Base-by-base conservation (phyloP, 2,797 vertebrate genomes). In the Cirrhinus molitorella region DNA sequence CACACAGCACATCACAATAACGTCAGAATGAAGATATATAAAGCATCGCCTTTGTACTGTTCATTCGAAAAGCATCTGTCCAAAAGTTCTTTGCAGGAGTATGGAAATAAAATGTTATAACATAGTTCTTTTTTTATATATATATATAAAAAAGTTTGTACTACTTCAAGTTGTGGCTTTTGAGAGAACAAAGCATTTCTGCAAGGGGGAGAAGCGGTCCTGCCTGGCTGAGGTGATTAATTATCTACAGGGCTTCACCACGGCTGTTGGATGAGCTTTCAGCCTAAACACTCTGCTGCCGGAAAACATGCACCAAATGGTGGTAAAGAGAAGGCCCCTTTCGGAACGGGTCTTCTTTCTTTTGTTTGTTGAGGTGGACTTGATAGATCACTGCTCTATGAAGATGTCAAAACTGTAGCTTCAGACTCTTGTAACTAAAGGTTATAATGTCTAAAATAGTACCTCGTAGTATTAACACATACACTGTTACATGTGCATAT, bases 221-320 rank as follows among this genome's bases (percentile, higher is more conserved):
- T 92, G 94, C 93, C 92, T 93, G 94, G 93, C 91, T 90, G 90
- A 90, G 87, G 91, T 96, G 95, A 97, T 96, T 96, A 96, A 97
- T 97, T 92, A 93, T 91, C 89, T 92, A 90, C 86, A 90, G 87
- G 90, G 87, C 91, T 93, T 93, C 92, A 92, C 93, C 93, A 91
- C 92, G 92, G 92, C 93, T 92, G 92, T 92, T 91, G 87, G 61
- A 77, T 83, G 55, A 68, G 59, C 70, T 79, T 71, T 81, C 78
- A 84, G 71, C 61, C 74, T 79, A 81, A 88, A 84, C 91, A 91
- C 88, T 81, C 88, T 91, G 91, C 91, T 94, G 93, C 93, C 90
- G 91, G 92, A 94, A 95, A 93, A 94, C 90, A 90, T 93, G 93
- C 91, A 89, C 90, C 93, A 93, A 95, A 93, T 88, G 87, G 89